phyloP scores from a whole-genome alignment of 2,888 invertebrate genomes.

The Dicranocentrus wangi region DNA sequence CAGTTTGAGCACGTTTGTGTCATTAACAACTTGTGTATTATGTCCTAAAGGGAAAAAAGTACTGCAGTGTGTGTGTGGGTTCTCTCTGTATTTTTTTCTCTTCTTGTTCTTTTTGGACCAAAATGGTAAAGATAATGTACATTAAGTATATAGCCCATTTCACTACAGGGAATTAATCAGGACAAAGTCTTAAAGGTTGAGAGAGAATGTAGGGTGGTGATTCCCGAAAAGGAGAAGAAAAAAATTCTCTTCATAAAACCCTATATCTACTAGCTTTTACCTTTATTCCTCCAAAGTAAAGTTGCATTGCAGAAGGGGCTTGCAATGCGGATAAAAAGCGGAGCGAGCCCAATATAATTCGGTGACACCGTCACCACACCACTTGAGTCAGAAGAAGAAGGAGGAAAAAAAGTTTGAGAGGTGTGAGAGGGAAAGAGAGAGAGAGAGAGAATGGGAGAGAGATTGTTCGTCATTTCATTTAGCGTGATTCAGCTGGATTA shows the following conservation, averaged over 20 bases:
- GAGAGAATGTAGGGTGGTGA: no score
- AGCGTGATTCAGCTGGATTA: slow-evolving; percentile 70
- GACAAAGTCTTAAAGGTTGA: slow-evolving; percentile 61
- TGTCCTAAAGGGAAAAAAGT: slow-evolving; percentile 44
- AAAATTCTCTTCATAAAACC: no score
- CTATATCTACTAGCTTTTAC: slow-evolving; percentile 2
- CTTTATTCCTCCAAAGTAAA: slow-evolving; percentile 7
- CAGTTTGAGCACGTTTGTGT: slow-evolving; percentile 63
- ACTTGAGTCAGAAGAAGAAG: background rate
- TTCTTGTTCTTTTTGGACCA: no score
- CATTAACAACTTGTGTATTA: slow-evolving; percentile 59
- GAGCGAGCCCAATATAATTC: slow-evolving; percentile 8
- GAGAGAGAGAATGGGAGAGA: slow-evolving; percentile 27
- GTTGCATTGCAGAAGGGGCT: background rate
- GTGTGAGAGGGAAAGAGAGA: slow-evolving; percentile 1
- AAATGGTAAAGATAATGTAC: slow-evolving; percentile 12
- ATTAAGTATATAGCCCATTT: slow-evolving; percentile 1
- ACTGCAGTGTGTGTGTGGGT: slow-evolving; percentile 13
- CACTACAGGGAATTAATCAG: slow-evolving; percentile 60
- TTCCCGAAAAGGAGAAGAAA: no score
- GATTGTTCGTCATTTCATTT: slow-evolving; percentile 64
- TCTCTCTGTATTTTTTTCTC: no score
- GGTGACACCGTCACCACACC: background rate
- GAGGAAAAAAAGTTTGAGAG: slow-evolving; percentile 3
- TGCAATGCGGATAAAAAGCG: slow-evolving; percentile 10